Base-by-base conservation (phyloP, 64 coral and sea anemone species). In the Trachythela sp. region DNA sequence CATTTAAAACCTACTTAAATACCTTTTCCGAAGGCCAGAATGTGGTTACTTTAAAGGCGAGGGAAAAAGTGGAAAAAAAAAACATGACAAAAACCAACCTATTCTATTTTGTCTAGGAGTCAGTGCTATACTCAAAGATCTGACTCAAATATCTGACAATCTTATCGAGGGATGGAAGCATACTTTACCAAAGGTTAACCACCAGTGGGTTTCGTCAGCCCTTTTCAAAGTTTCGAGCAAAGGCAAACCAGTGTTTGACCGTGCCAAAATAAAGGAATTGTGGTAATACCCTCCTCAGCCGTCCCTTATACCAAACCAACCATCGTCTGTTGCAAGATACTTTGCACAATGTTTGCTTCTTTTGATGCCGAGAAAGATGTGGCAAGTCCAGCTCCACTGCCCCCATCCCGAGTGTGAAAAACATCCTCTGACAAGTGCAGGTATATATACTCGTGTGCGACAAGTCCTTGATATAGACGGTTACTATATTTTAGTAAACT, bases 401-500 rank as follows among this genome's bases (percentile, higher is more conserved):
- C 75, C 75, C 15, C 26, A 80, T 30, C 34, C 75, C 9, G 31
- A 80, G 30, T 80, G 75, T 80, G 75, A 80, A 30, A 80, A 36
- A 0, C 26, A 80, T 6, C 26, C 6, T 20, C 26, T 64, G 22
- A 64, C 56, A n/a, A 27, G 56, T 80, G 87, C 87, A 48, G 87
- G 39, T 27, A 76, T 80, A 2, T 88, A 88, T n/a, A 36, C 87
- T 43, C 39, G 67, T 77, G 87, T 77, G 54, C 14, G 34, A 31
- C 35, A 40, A 35, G 48, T 88, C 13, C 86, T 70, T 36, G 86
- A 88, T 39, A 26, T 88, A 27, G 56, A 70, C 35, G 40, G 86
- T 33, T 88, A 39, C 32, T 88, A 88, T 38, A 67, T 8, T 18
- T 39, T 88, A 60, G 86, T 11, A 41, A 59, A 70, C 56, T 60